A percentile compares a stretch with the other conserved stretches of the same genome.
phyloP scores from a whole-genome alignment of 2,797 vertebrate genomes.

The Platyrinchus mystaceus region DNA sequence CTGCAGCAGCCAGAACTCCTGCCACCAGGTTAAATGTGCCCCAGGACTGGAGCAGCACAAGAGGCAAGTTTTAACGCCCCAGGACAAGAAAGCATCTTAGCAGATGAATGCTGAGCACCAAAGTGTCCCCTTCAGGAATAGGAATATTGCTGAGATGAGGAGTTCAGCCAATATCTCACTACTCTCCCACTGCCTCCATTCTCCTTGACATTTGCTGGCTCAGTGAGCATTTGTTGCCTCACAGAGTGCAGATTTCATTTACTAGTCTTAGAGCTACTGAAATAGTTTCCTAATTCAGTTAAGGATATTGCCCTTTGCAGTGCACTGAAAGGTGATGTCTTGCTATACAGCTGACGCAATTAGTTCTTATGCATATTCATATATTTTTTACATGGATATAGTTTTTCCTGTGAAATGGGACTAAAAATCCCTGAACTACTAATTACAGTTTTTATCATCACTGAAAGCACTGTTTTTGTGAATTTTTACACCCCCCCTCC shows the following conservation, averaged over 20 bases:
- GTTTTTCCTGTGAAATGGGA: neutral
- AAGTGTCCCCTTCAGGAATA: neutral
- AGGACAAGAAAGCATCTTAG: neutral
- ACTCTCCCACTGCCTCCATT: neutral
- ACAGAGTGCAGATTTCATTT: neutral
- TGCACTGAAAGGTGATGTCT: neutral
- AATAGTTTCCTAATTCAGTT: neutral
- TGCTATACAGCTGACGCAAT: neutral
- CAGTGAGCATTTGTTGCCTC: neutral
- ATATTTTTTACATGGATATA: neutral
- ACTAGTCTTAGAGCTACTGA: neutral
- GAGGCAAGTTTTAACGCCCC: neutral
- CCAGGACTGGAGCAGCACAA: neutral
- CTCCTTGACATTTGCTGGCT: neutral
- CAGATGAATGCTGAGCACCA: neutral
- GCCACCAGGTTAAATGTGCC: neutral
- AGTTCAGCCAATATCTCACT: neutral
- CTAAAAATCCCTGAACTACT: neutral
- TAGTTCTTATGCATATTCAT: neutral
- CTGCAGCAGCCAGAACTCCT: neutral
- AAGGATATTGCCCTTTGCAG: neutral
- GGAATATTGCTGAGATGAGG: neutral
- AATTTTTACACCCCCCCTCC: neutral
- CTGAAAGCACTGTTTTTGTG: neutral
- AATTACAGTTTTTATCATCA: neutral